Base-by-base conservation (phyloP, 2,797 vertebrate genomes). In the Hydrophis major region DNA sequence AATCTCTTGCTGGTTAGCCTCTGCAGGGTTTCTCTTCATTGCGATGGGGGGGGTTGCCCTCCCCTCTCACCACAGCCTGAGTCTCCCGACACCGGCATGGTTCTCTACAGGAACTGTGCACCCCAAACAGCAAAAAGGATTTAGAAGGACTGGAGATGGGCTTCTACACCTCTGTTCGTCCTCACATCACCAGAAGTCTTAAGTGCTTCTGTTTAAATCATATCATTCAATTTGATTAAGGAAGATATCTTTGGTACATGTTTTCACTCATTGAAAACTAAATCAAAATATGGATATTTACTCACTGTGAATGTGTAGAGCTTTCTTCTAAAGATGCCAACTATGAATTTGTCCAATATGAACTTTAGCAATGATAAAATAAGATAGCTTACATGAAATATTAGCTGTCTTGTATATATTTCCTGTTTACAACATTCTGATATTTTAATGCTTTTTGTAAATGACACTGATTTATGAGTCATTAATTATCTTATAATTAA, bases 401-500 rank as follows among this genome's bases (percentile, higher is more conserved):
- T 59, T 88, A 28, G 66, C 83, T 95, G 42, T 94, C 74, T 95
- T 92, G 55, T 95, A 88, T 94, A 18, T 66, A 90, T 93, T 96
- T 96, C 90, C 61, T 95, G 92, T 93, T 95, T 92, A 91, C 92
- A 87, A 56, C 10, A 63, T 96, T 96, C 92, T 95, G 66, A 97
- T 95, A 94, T 90, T 91, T 92, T 95, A 95, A 93, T 86, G 88
- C 2, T 1, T 83, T 18, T 87, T 94, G 90, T 93, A 95, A 95
- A 95, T 96, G 90, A 93, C 93, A 92, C 56, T 94, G 94, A 95
- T 96, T 96, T 93, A 93, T 16, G 86, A 56, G 55, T 7, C 53
- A 98, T 98, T 97, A 97, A 96, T 97, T 96, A 93, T 87, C 53
- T 93, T 90, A 60, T 22, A 60, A 22, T 60, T 60, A 60, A 60